Evolutionary conservation across 2,888 invertebrate genomes (phyloP).

Genomic region (Mythimna pallens): DNA sequence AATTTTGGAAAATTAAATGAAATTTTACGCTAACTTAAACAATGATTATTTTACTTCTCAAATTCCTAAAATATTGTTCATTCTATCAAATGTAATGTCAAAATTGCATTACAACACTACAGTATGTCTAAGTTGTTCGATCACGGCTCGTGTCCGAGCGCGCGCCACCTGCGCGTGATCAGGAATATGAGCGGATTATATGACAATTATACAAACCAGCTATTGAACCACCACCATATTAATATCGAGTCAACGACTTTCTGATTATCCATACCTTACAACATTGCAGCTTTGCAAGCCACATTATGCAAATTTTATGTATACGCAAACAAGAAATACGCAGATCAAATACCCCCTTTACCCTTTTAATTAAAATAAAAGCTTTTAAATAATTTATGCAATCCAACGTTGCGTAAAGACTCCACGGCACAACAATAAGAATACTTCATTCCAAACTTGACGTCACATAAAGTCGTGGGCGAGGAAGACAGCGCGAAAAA

Average conservation of each 20-base stretch:
- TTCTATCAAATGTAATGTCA: slow-evolving; percentile 42
- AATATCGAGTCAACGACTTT: slow-evolving; percentile 66
- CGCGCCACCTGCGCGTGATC: slow-evolving; percentile 73
- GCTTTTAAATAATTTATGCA: slow-evolving; percentile 85
- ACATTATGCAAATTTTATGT: slow-evolving; percentile 64
- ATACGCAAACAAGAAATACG: slow-evolving; percentile 49
- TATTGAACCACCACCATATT: slow-evolving; percentile 50
- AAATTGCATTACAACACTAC: slow-evolving; percentile 14
- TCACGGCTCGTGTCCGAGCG: slow-evolving; percentile 72
- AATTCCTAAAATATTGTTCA: background rate
- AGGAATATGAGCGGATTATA: slow-evolving; percentile 66
- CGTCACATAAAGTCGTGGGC: slow-evolving; percentile 89
- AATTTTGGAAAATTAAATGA: background rate
- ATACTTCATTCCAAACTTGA: slow-evolving; percentile 88
- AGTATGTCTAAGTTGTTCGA: slow-evolving; percentile 61
- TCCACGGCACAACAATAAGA: slow-evolving; percentile 82
- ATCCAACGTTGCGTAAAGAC: slow-evolving; percentile 84
- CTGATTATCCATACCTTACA: slow-evolving; percentile 56
- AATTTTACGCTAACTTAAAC: background rate
- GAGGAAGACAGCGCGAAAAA: slow-evolving; percentile 84
- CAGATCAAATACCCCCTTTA: slow-evolving; percentile 63
- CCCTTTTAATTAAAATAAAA: slow-evolving; percentile 84
- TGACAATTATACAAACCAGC: slow-evolving; percentile 60
- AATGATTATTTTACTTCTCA: background rate
- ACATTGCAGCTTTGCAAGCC: slow-evolving; percentile 54